phyloP scores from a whole-genome alignment of 2,113 vertebrate genomes.

The crab-eating macaque (Macaca fascicularis) region DNA sequence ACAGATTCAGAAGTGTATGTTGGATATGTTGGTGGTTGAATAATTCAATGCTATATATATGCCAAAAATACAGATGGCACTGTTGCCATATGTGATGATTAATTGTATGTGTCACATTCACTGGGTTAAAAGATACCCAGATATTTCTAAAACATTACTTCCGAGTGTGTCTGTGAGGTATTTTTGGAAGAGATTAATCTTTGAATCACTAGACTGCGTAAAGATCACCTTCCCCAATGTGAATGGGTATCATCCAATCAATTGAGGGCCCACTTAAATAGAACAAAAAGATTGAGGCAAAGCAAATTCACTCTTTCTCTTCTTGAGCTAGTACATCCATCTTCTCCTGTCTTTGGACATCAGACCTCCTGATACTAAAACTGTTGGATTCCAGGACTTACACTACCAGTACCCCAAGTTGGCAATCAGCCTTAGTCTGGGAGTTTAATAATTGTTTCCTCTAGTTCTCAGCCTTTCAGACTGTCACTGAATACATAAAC shows the following conservation, averaged over 20 bases:
- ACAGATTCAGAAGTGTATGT: not conserved
- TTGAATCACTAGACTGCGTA: not conserved
- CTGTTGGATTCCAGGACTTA: not conserved
- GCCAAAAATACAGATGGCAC: not conserved
- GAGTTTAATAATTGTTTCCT: too few relatives aligned
- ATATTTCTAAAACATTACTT: not conserved
- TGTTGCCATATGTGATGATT: not conserved
- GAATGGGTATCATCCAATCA: not conserved
- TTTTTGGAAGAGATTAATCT: not conserved
- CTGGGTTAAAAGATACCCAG: not conserved
- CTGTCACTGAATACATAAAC: not conserved
- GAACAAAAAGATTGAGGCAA: not conserved
- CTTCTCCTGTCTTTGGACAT: not conserved
- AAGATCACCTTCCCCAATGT: not conserved
- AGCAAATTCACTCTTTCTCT: not conserved
- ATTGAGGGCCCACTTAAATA: not conserved
- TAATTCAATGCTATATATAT: not conserved
- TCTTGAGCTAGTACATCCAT: not conserved
- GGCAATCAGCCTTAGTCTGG: not conserved
- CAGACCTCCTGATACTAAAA: not conserved
- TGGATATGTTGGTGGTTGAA: not conserved
- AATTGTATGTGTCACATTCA: not conserved
- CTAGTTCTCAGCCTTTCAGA: not conserved
- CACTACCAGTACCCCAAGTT: not conserved
- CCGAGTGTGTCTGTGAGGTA: not conserved